phyloP scores from a whole-genome alignment of 2,113 vertebrate species.

The Theropithecus gelada region DNA sequence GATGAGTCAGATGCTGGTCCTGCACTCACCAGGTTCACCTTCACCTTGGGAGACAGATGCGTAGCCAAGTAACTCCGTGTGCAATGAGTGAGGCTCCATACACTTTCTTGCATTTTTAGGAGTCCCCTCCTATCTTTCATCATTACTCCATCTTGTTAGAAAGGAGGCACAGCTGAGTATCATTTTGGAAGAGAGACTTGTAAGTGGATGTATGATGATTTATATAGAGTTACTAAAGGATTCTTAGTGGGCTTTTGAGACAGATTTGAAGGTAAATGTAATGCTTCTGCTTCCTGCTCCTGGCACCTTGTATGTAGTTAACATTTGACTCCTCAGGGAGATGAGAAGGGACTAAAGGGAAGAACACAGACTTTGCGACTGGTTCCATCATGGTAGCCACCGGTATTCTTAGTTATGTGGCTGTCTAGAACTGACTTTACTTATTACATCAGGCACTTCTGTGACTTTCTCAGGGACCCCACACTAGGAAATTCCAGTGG shows the following conservation, averaged over 20 bases:
- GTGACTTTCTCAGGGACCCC: background rate
- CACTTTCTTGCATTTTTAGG: background rate
- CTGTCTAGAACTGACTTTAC: background rate
- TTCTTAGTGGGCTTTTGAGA: background rate
- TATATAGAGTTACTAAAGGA: background rate
- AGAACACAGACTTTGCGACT: no score
- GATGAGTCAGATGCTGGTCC: background rate
- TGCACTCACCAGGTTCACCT: background rate
- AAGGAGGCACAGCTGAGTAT: background rate
- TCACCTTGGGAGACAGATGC: background rate
- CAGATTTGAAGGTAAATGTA: background rate
- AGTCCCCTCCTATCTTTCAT: background rate
- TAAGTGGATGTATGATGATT: background rate
- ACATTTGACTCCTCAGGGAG: background rate
- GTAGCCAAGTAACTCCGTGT: accelerated
- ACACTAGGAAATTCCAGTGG: background rate
- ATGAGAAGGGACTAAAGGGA: background rate
- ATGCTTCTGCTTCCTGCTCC: background rate
- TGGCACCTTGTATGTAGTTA: background rate
- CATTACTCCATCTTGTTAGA: background rate
- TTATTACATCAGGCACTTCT: background rate
- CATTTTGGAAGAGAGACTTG: background rate
- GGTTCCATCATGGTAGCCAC: accelerated
- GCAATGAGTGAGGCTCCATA: accelerated
- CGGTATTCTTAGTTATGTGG: accelerated